Conservation (phyloP, 2,888 invertebrate species). For the Ashinkailepas kermadecensis region DNA sequence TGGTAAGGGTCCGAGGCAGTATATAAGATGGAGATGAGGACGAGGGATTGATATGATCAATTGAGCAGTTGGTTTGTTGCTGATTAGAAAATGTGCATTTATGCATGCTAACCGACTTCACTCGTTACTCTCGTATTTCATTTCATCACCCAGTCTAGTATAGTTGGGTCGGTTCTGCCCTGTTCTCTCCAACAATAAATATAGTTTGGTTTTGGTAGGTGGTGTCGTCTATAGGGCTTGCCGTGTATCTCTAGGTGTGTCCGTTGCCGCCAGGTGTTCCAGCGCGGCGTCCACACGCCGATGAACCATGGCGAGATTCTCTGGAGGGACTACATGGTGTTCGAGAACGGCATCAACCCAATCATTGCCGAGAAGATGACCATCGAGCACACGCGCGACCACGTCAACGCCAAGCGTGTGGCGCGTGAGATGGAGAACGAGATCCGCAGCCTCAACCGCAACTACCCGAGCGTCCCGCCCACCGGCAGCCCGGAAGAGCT, state of each 20-base stretch:
- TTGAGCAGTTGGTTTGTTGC: no score
- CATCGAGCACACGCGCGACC: constrained; percentile 89
- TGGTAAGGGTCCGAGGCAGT: no score
- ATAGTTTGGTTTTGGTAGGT: background rate
- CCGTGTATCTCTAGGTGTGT: background rate
- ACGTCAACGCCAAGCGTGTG: constrained; percentile 93
- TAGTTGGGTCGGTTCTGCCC: no score
- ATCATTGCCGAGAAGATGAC: constrained; percentile 95
- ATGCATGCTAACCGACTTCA: no score
- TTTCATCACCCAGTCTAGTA: no score
- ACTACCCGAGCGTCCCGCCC: constrained; percentile 95
- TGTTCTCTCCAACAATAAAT: no score
- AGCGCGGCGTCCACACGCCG: constrained; percentile 90
- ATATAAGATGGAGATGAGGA: no score
- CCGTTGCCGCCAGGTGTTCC: constrained; percentile 61
- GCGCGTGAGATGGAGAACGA: constrained; percentile 93
- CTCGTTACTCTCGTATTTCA: no score
- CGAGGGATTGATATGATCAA: no score
- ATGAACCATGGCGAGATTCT: constrained; percentile 94
- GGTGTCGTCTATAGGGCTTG: background rate
- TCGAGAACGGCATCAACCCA: constrained; percentile 85
- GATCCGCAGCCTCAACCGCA: constrained; percentile 88
- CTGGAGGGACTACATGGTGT: constrained; percentile 96
- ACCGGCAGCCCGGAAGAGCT: constrained; percentile 79
- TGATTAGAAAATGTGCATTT: no score